Percentiles rank a stretch among this genome's conserved stretches.
phyloP scores from a whole-genome alignment of 2,888 invertebrate species.

The Metacarcinus magister region DNA sequence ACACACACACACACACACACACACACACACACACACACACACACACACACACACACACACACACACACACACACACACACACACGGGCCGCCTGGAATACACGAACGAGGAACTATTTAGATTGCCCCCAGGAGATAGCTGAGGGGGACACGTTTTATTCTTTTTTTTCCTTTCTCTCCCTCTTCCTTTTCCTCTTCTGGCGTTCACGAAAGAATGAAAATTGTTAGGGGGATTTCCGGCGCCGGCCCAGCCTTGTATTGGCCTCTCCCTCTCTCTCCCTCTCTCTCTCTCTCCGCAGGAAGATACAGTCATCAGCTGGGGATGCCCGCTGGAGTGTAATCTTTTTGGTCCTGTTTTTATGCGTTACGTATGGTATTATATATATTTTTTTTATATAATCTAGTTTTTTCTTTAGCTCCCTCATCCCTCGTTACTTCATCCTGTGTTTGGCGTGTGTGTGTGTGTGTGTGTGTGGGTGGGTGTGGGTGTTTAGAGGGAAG shows the following conservation, averaged over 20 bases:
- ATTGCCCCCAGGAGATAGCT: not conserved
- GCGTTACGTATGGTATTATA: not conserved
- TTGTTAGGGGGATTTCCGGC: slow-evolving; percentile 21
- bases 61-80: slow-evolving; percentile 8
- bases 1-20: not conserved
- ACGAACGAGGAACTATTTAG: slow-evolving; percentile 30
- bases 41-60: slow-evolving; percentile 26
- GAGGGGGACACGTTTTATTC: not conserved
- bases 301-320: slow-evolving; percentile 7
- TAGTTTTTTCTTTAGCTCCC: not conserved
- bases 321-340: not conserved
- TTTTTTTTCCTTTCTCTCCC: not conserved
- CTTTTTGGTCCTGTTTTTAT: not conserved
- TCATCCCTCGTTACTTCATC: not conserved
- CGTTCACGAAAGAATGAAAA: not conserved
- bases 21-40: slow-evolving; percentile 26
- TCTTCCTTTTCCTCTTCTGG: slow-evolving; percentile 30
- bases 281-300: too few relatives aligned
- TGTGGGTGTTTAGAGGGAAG: not conserved
- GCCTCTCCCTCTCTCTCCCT: not conserved
- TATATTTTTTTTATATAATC: not conserved
- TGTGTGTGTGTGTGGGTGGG: not conserved
- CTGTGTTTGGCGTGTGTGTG: not conserved
- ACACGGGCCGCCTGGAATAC: not conserved
- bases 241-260: not conserved